A percentile compares a stretch with the other conserved stretches of the same genome.
These are phyloP conservation scores for Autographa gamma DNA, from an alignment of 2,888 invertebrate genomes.

Conservation along the genomic window DNA sequence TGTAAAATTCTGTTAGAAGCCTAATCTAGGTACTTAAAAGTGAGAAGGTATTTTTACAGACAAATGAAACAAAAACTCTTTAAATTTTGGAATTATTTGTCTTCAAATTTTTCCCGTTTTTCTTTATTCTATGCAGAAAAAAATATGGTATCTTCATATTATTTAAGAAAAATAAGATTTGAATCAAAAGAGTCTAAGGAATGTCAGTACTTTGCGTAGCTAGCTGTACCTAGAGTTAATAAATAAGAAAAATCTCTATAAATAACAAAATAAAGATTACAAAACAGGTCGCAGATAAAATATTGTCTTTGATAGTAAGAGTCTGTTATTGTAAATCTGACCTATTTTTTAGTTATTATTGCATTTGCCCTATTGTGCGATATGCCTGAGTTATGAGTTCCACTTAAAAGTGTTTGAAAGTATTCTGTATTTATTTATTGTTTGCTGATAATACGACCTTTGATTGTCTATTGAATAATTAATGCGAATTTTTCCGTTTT, in stretches of 20 bases:
- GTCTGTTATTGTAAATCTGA: conserved; percentile 44
- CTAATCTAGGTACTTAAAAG: too few relatives aligned
- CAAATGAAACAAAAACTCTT: too few relatives aligned
- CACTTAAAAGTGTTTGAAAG: conserved; percentile 24
- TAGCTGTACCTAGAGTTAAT: conserved; percentile 9
- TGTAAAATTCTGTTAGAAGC: too few relatives aligned
- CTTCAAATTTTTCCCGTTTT: too few relatives aligned
- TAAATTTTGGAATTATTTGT: too few relatives aligned
- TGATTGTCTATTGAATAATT: background rate
- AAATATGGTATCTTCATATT: too few relatives aligned
- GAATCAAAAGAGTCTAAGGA: background rate
- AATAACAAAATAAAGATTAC: conserved; percentile 52
- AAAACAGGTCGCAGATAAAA: conserved; percentile 65
- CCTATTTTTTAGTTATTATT: conserved; percentile 53
- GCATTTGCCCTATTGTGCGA: conserved; percentile 49
- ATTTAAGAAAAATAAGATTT: too few relatives aligned
- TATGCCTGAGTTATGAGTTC: conserved; percentile 51
- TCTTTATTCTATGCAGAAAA: too few relatives aligned
- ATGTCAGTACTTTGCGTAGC: background rate
- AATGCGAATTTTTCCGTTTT: background rate
- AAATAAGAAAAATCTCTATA: conserved; percentile 26
- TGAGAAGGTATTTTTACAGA: too few relatives aligned
- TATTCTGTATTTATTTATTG: background rate
- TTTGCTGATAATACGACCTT: background rate
- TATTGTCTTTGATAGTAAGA: conserved; percentile 18